phyloP scores from a whole-genome alignment of 2,888 invertebrate species.

The Gymnosoma rotundatum region DNA sequence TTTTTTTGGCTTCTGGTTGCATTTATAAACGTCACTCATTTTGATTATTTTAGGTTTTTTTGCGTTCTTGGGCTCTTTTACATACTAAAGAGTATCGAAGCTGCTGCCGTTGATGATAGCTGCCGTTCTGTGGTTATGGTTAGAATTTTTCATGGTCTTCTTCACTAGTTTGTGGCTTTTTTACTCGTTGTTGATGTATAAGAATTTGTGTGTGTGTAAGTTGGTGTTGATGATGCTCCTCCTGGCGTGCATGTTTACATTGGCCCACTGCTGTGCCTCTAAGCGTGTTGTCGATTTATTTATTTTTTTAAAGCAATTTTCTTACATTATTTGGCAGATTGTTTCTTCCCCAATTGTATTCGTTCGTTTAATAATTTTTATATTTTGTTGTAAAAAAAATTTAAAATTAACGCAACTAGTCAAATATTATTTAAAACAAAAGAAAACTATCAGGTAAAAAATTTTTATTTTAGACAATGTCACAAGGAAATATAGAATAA shows the following conservation, averaged over 20 bases:
- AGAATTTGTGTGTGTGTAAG: constrained; percentile 60
- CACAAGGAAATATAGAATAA: too few relatives aligned
- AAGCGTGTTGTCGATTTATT: constrained; percentile 71
- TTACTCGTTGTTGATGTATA: constrained; percentile 27
- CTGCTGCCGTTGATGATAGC: constrained; percentile 24
- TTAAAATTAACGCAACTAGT: too few relatives aligned
- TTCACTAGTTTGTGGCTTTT: constrained; percentile 20
- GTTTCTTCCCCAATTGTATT: constrained; percentile 1
- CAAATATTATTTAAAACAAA: too few relatives aligned
- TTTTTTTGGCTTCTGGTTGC: constrained; percentile 66
- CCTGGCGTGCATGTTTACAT: constrained; percentile 74
- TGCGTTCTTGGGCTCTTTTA: constrained; percentile 1
- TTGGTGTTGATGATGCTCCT: constrained; percentile 70
- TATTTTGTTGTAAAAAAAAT: neutral
- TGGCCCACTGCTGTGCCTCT: constrained; percentile 72
- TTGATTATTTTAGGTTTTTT: constrained; percentile 29
- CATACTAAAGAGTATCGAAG: constrained; percentile 17
- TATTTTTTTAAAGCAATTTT: constrained; percentile 51
- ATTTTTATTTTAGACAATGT: too few relatives aligned
- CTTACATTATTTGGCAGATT: constrained; percentile 47
- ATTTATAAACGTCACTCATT: constrained; percentile 69
- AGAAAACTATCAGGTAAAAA: too few relatives aligned
- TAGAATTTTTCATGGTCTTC: neutral
- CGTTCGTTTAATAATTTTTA: neutral
- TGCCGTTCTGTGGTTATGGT: constrained; percentile 9